These are phyloP conservation scores for Abramis brama DNA, from an alignment of 2,113 vertebrate species.

Conservation along the genomic window DNA sequence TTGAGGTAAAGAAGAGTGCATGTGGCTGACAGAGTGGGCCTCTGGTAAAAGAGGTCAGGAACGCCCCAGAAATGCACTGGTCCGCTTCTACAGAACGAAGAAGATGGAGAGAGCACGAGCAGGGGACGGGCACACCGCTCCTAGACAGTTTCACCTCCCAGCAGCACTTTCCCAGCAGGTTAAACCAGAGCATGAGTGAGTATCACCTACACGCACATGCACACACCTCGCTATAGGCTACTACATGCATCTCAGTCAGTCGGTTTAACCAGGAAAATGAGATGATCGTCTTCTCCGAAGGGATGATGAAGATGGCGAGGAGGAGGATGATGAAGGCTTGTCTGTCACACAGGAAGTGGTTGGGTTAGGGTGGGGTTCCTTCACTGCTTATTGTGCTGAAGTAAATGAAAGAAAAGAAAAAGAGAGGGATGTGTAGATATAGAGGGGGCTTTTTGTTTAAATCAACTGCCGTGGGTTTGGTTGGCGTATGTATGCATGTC, in stretches of 20 bases:
- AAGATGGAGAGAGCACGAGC: conserved; percentile 34
- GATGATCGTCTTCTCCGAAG: background rate
- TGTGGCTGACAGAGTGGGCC: conserved; percentile 62
- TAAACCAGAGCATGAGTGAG: conserved; percentile 71
- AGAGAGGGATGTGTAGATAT: background rate
- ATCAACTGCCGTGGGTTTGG: background rate
- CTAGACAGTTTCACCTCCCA: conserved; percentile 51
- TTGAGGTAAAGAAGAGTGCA: conserved; percentile 56
- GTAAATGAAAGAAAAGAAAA: conserved; percentile 20
- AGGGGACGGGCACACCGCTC: conserved; percentile 54
- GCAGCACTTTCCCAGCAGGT: conserved; percentile 57
- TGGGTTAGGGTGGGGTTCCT: conserved; percentile 76
- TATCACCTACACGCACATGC: conserved; percentile 61
- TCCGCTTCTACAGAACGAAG: conserved; percentile 27
- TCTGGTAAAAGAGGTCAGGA: conserved; percentile 64
- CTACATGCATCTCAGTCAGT: background rate
- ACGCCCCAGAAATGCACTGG: conserved; percentile 69
- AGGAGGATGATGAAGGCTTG: conserved; percentile 41
- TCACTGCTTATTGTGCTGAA: conserved; percentile 55
- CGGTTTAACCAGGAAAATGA: background rate
- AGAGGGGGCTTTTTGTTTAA: background rate
- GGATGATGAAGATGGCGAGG: conserved; percentile 13
- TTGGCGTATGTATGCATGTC: background rate
- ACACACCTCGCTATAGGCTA: background rate
- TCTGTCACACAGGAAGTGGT: conserved; percentile 66